Evolutionary conservation across 2,113 vertebrate genomes (phyloP).

Genomic region (Anolis carolinensis): DNA sequence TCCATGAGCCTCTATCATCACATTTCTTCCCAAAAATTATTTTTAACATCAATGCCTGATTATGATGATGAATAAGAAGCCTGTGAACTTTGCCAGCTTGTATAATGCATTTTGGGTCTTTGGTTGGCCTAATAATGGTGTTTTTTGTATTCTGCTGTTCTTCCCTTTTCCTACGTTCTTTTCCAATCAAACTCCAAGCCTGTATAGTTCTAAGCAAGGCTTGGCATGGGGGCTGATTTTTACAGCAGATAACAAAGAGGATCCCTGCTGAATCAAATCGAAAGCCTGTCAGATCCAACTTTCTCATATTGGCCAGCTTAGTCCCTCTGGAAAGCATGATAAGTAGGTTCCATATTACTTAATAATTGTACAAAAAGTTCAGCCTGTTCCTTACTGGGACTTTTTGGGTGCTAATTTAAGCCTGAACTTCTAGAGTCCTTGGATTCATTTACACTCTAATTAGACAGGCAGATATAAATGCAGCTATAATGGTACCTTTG

Average conservation of each 20-base stretch:
- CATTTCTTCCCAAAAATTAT: too few species aligned
- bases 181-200: neutral
- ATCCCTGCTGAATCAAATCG: too few species aligned
- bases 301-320: too few species aligned
- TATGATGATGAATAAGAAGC: too few species aligned
- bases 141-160: too few species aligned
- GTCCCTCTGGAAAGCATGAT: too few species aligned
- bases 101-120: too few species aligned
- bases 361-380: conserved; percentile 58
- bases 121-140: too few species aligned
- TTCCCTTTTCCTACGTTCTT: neutral
- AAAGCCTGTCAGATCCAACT: too few species aligned
- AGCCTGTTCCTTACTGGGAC: conserved; percentile 64
- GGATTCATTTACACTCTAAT: conserved; percentile 74
- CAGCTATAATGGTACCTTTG: conserved; percentile 54
- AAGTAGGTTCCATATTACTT: conserved; percentile 11
- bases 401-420: conserved; percentile 69
- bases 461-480: conserved; percentile 53
- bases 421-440: conserved; percentile 67
- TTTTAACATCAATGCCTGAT: too few species aligned
- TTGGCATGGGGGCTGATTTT: neutral
- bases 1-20: too few species aligned
- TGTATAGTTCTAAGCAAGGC: neutral
- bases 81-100: too few species aligned
- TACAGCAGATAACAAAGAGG: neutral